Evolutionary conservation across 2,797 vertebrate species (phyloP).

Genomic region (Zalophus californianus): DNA sequence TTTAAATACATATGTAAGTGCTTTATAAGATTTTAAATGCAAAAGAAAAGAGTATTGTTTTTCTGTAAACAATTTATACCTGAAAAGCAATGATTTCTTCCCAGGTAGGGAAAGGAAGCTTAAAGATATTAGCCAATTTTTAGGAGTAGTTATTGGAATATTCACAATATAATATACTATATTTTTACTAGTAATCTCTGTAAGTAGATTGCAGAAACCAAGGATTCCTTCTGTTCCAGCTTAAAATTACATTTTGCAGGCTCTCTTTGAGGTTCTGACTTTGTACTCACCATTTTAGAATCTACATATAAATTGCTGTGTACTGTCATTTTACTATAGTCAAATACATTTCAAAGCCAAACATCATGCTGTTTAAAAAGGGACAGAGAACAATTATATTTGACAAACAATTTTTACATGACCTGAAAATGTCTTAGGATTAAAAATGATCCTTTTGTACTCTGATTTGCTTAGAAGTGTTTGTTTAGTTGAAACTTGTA

Average conservation of each 20-base stretch:
- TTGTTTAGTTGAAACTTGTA: conserved; percentile 72
- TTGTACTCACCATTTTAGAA: conserved; percentile 79
- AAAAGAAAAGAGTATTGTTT: background rate
- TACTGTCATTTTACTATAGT: conserved; percentile 63
- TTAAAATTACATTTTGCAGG: conserved; percentile 82
- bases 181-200: conserved; percentile 54
- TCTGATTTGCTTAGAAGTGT: conserved; percentile 68
- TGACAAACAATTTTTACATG: conserved; percentile 80
- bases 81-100: conserved; percentile 53
- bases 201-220: conserved; percentile 76
- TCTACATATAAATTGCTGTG: conserved; percentile 85
- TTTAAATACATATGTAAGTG: conserved; percentile 10
- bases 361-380: conserved; percentile 69
- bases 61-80: conserved; percentile 23
- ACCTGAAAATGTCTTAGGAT: conserved; percentile 77
- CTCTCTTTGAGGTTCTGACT: conserved; percentile 74
- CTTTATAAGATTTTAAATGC: background rate
- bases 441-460: conserved; percentile 75
- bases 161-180: conserved; percentile 75
- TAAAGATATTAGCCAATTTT: conserved; percentile 70
- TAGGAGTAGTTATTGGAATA: conserved; percentile 67
- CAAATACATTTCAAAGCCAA: conserved; percentile 81
- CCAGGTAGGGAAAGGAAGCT: conserved; percentile 9
- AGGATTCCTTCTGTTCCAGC: conserved; percentile 74
- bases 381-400: conserved; percentile 73